These are phyloP conservation scores for Aldrovandia affinis DNA, from an alignment of 2,797 vertebrate genomes.

Conservation along the genomic window DNA sequence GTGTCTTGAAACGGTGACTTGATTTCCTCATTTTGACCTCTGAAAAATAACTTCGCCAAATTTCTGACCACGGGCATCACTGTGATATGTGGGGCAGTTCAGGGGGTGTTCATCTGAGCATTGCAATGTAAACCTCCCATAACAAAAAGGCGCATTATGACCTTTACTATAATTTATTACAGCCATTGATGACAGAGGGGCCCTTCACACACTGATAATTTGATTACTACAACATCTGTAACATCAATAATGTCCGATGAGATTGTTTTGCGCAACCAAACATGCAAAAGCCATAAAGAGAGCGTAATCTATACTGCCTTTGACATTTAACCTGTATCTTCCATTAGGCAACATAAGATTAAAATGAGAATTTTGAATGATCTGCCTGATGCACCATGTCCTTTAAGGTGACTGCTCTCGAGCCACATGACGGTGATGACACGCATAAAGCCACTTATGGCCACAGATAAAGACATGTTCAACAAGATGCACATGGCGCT, in stretches of 20 bases:
- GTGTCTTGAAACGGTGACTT: background rate
- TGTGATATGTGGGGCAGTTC: constrained; percentile 19
- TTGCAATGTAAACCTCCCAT: constrained; percentile 63
- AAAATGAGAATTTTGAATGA: constrained; percentile 36
- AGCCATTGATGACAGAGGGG: constrained; percentile 65
- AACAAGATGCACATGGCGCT: background rate
- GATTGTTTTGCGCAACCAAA: constrained; percentile 80
- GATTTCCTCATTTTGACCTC: constrained; percentile 10
- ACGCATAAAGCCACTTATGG: background rate
- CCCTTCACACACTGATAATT: constrained; percentile 79
- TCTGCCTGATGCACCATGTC: constrained; percentile 38
- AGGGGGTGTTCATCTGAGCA: constrained; percentile 64
- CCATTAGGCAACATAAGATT: constrained; percentile 44
- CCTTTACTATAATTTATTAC: constrained; percentile 76
- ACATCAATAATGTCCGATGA: constrained; percentile 79
- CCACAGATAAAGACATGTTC: constrained; percentile 5
- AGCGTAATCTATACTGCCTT: constrained; percentile 48
- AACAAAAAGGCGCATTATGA: constrained; percentile 69
- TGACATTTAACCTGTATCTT: constrained; percentile 66
- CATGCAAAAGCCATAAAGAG: constrained; percentile 74
- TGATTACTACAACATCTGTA: constrained; percentile 83
- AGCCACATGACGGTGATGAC: background rate
- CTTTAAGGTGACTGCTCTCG: constrained; percentile 37
- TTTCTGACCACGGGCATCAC: constrained; percentile 11
- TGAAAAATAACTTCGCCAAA: background rate